Evolutionary conservation across 2,797 vertebrate genomes (phyloP).

Genomic region (Leptodactylus fallax): DNA sequence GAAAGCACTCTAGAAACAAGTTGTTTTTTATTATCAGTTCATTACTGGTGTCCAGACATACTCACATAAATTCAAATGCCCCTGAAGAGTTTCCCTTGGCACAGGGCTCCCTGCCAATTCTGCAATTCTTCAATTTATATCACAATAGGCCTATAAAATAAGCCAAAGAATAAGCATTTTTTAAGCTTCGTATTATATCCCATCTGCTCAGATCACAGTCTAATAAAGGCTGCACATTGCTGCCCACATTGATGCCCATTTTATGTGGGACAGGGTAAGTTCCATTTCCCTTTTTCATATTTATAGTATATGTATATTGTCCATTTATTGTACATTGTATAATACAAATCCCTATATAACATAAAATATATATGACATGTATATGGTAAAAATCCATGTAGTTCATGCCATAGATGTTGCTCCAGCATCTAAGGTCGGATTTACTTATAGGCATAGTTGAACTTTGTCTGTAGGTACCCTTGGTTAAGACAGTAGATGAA

Average conservation of each 20-base stretch:
- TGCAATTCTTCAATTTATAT: conserved; percentile 59
- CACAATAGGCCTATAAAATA: conserved; percentile 52
- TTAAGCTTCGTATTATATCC: conserved; percentile 41
- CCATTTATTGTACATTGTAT: neutral
- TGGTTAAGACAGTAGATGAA: too few species aligned
- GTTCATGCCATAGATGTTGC: too few species aligned
- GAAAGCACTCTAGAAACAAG: conserved; percentile 59
- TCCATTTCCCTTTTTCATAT: neutral
- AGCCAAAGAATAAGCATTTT: conserved; percentile 40
- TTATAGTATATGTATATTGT: neutral
- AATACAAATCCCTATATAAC: neutral
- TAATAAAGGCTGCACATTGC: conserved; percentile 31
- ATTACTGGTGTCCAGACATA: conserved; percentile 61
- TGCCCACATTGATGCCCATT: conserved; percentile 8
- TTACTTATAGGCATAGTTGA: too few species aligned
- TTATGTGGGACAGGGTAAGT: neutral
- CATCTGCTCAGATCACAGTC: conserved; percentile 52
- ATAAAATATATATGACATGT: neutral
- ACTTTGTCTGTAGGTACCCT: too few species aligned
- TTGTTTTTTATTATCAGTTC: conserved; percentile 61
- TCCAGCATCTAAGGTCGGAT: too few species aligned
- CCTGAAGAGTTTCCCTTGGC: conserved; percentile 52
- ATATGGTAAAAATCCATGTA: too few species aligned
- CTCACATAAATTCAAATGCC: conserved; percentile 57
- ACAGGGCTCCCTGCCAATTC: conserved; percentile 53